Evolutionary conservation across 1,140 invertebrate species (phyloP).

Genomic region (Lethrus apterus): DNA sequence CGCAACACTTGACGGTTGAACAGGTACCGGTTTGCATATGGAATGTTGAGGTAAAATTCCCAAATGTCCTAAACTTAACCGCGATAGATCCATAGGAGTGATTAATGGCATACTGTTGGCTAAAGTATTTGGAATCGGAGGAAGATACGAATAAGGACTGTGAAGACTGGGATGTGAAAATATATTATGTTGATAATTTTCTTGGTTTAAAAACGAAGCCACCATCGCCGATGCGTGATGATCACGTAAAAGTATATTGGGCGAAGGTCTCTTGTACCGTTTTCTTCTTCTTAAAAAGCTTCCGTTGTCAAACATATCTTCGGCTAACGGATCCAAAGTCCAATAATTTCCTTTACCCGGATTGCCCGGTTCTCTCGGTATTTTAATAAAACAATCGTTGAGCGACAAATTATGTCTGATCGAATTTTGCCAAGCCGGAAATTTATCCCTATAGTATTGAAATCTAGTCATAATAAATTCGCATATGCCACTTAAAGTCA

Average conservation of each 20-base stretch:
- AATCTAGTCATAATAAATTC: constrained; percentile 99
- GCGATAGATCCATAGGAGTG: constrained; percentile 38
- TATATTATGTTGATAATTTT: constrained; percentile 36
- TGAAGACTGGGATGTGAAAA: constrained; percentile 40
- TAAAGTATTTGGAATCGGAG: constrained; percentile 27
- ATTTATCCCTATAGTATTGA: constrained; percentile 92
- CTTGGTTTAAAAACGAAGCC: constrained; percentile 31
- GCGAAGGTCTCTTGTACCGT: constrained; percentile 82
- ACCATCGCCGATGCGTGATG: constrained; percentile 37
- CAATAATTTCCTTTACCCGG: constrained; percentile 99
- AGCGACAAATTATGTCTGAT: constrained; percentile 95
- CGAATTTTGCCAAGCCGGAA: constrained; percentile 94
- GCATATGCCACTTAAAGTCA: constrained; percentile 95
- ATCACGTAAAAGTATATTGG: constrained; percentile 47
- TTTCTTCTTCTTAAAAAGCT: constrained; percentile 92
- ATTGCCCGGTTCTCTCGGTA: constrained; percentile 94
- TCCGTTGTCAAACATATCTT: constrained; percentile 99
- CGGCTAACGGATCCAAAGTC: constrained; percentile 92
- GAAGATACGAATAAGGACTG: constrained; percentile 38
- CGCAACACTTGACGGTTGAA: constrained; percentile 38
- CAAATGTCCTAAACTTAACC: constrained; percentile 33
- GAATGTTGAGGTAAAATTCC: constrained; percentile 38
- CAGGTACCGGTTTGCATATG: constrained; percentile 47
- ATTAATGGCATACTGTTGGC: constrained; percentile 30
- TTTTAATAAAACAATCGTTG: constrained; percentile 99